Percentiles rank a stretch among this genome's conserved stretches.
Conservation (phyloP, 1,140 invertebrate genomes). For the Drosophila simulans region DNA sequence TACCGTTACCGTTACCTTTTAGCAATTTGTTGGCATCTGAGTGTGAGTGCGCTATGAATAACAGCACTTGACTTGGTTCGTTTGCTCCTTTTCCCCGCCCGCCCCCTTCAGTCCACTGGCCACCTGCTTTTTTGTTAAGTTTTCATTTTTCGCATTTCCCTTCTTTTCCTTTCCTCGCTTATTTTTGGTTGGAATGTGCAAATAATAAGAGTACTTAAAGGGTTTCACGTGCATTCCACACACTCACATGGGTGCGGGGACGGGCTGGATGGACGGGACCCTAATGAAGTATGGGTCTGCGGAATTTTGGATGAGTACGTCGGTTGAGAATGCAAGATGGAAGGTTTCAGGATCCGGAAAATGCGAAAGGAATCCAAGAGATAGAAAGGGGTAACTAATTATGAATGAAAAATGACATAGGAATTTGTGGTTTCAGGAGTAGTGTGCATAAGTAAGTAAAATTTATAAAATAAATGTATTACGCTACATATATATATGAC, state of each 20-base stretch:
- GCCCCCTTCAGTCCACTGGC: slow-evolving; percentile 6
- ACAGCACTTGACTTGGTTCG: slow-evolving; percentile 75
- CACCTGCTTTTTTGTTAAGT: slow-evolving; percentile 34
- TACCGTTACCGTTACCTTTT: slow-evolving; percentile 73
- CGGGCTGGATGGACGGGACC: slow-evolving; percentile 6
- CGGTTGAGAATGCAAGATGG: slow-evolving; percentile 13
- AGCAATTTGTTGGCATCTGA: slow-evolving; percentile 59
- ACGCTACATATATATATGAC: no score
- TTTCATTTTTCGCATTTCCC: slow-evolving; percentile 21
- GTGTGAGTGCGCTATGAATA: slow-evolving; percentile 69
- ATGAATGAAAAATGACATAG: neutral
- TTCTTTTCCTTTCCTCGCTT: slow-evolving; percentile 27
- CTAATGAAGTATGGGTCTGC: slow-evolving; percentile 45
- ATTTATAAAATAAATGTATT: neutral
- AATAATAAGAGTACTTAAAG: slow-evolving; percentile 75
- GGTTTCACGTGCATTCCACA: slow-evolving; percentile 46
- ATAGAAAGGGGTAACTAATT: slow-evolving; percentile 36
- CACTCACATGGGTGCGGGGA: neutral
- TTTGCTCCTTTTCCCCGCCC: slow-evolving; percentile 35
- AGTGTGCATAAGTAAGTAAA: neutral
- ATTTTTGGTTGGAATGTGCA: slow-evolving; percentile 52
- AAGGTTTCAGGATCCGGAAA: slow-evolving; percentile 13
- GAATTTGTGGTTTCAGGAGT: neutral
- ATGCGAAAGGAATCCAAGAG: slow-evolving; percentile 24
- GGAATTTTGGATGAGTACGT: slow-evolving; percentile 34